These are phyloP conservation scores for Piscicola geometra DNA, from an alignment of 2,888 invertebrate species.

Conservation along the genomic window DNA sequence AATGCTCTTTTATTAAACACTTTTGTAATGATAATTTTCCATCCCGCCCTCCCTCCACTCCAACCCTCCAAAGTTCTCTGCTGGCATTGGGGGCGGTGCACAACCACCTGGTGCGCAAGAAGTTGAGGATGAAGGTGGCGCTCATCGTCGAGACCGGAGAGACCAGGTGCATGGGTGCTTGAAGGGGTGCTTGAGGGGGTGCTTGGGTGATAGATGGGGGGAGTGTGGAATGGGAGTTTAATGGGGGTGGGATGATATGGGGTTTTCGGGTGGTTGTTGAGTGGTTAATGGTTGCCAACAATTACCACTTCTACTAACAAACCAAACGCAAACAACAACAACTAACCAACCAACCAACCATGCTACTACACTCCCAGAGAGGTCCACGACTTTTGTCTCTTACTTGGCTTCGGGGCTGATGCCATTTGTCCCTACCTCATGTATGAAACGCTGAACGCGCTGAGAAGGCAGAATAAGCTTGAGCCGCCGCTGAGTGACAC, in stretches of 20 bases:
- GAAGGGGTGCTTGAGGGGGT: too few species aligned
- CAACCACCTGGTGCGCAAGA: conserved; percentile 88
- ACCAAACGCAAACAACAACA: too few species aligned
- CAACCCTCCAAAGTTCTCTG: conserved; percentile 64
- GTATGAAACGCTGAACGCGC: conserved; percentile 80
- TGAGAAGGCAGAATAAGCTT: conserved; percentile 79
- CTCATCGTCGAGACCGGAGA: conserved; percentile 92
- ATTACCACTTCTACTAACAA: too few species aligned
- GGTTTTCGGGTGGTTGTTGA: too few species aligned
- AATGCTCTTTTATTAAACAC: too few species aligned
- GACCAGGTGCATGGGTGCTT: conserved; percentile 69
- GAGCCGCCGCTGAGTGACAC: conserved; percentile 72
- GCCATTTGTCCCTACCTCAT: conserved; percentile 95
- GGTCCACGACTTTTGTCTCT: conserved; percentile 90
- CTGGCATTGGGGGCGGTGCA: conserved; percentile 87
- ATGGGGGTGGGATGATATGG: too few species aligned
- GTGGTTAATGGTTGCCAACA: too few species aligned
- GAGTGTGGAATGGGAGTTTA: too few species aligned
- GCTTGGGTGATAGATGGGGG: too few species aligned
- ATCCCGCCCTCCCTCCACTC: neutral
- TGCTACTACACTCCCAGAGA: conserved; percentile 54
- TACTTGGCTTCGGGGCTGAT: conserved; percentile 94
- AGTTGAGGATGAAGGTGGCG: conserved; percentile 92
- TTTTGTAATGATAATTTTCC: too few species aligned
- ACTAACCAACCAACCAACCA: too few species aligned